phyloP scores from a whole-genome alignment of 2,888 invertebrate genomes.

The Ariolimax columbianus region DNA sequence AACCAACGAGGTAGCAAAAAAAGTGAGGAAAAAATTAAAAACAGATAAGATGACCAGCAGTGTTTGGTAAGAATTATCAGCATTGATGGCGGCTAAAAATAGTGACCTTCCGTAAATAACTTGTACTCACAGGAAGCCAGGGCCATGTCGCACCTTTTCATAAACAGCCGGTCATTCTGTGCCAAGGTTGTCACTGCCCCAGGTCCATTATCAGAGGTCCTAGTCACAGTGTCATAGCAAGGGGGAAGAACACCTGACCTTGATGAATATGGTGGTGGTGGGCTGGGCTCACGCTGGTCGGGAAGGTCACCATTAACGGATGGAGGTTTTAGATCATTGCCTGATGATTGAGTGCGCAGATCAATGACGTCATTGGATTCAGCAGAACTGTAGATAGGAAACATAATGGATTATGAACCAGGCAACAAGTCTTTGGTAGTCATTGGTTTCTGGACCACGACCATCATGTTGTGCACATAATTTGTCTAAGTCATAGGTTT shows the following conservation, averaged over 20 bases:
- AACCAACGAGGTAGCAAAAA: no score
- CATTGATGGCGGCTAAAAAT: no score
- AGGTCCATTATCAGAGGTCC: slow-evolving; percentile 79
- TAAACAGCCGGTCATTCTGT: slow-evolving; percentile 61
- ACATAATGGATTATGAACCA: no score
- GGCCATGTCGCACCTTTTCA: slow-evolving; percentile 48
- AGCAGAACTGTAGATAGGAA: slow-evolving; percentile 60
- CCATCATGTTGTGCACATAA: no score
- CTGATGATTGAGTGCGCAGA: slow-evolving; percentile 62
- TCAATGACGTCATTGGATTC: slow-evolving; percentile 71
- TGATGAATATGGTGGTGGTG: slow-evolving; percentile 64
- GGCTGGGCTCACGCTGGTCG: slow-evolving; percentile 58
- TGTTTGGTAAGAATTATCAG: no score
- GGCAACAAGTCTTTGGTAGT: no score
- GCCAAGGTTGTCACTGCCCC: slow-evolving; percentile 80
- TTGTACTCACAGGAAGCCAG: slow-evolving; percentile 20
- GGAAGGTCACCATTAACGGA: neutral
- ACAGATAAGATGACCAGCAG: no score
- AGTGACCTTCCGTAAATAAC: no score
- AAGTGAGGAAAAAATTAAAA: no score
- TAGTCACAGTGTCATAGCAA: slow-evolving; percentile 80
- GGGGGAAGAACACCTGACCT: slow-evolving; percentile 56
- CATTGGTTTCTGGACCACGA: no score
- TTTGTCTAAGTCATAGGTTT: no score
- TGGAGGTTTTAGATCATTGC: slow-evolving; percentile 1